These are phyloP conservation scores for Hemiscyllium ocellatum DNA, from an alignment of 2,113 vertebrate species.

Conservation along the genomic window DNA sequence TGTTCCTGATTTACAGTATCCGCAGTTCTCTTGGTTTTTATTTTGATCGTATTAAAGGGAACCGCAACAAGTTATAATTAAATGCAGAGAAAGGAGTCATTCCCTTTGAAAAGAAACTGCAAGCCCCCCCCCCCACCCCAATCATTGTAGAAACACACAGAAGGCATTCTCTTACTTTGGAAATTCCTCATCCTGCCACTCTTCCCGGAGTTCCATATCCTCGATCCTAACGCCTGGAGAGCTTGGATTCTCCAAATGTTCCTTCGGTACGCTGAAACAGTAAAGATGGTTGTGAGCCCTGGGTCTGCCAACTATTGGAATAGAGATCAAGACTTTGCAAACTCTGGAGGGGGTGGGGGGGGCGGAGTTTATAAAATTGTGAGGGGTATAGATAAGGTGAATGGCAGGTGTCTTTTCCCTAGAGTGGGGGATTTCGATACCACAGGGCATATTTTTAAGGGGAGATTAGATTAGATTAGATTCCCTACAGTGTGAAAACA, in stretches of 20 bases:
- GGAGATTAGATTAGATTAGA: too few relatives aligned
- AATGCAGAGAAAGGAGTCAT: not conserved
- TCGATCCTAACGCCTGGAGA: not conserved
- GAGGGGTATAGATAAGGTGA: too few relatives aligned
- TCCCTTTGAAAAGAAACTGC: not conserved
- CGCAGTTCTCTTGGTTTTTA: too few relatives aligned
- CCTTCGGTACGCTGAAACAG: not conserved
- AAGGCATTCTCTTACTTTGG: not conserved
- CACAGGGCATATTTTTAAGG: too few relatives aligned
- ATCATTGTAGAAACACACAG: not conserved
- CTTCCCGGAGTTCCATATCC: slow-evolving; percentile 24
- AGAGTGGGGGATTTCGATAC: too few relatives aligned
- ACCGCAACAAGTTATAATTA: not conserved
- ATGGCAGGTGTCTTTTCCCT: too few relatives aligned
- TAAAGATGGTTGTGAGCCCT: not conserved
- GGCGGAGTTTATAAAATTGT: too few relatives aligned
- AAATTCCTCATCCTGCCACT: slow-evolving; percentile 32
- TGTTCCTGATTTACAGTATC: too few relatives aligned
- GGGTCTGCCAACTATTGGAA: not conserved
- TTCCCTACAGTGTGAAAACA: too few relatives aligned
- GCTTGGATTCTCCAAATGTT: not conserved
- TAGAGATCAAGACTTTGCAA: too few relatives aligned
- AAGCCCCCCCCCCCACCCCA: too few relatives aligned
- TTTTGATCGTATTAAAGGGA: not conserved
- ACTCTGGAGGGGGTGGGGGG: too few relatives aligned